Evolutionary conservation across 2,888 invertebrate species (phyloP).

Genomic region (Danaus chrysippus): DNA sequence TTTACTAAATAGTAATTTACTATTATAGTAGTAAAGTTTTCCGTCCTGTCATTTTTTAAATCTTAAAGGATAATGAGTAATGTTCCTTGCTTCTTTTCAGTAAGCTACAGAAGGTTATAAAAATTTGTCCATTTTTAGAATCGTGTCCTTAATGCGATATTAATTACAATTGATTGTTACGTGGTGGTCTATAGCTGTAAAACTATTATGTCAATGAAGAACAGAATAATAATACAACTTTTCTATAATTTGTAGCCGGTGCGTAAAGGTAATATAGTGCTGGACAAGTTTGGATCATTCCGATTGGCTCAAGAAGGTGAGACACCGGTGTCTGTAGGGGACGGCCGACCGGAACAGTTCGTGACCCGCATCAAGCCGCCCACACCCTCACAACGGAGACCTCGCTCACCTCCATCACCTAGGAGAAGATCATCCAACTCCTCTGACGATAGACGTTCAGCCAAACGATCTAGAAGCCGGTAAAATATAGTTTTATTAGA

Average conservation of each 20-base stretch:
- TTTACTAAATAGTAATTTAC: too few species aligned
- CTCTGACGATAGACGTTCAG: constrained; percentile 53
- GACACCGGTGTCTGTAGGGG: constrained; percentile 68
- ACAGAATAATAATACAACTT: not conserved
- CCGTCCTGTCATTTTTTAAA: too few species aligned
- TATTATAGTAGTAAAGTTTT: too few species aligned
- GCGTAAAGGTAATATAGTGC: constrained; percentile 80
- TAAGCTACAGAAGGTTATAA: too few species aligned
- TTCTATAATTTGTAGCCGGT: constrained; percentile 45
- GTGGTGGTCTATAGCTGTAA: too few species aligned
- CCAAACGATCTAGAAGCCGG: constrained; percentile 67
- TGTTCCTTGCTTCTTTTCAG: too few species aligned
- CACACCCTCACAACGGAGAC: constrained; percentile 59
- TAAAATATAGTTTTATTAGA: constrained; percentile 27
- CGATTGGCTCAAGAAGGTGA: constrained; percentile 80
- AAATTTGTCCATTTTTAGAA: too few species aligned
- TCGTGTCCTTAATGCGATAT: too few species aligned
- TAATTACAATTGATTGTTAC: too few species aligned
- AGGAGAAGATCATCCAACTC: constrained; percentile 67
- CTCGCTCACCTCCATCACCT: constrained; percentile 68
- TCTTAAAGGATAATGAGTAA: too few species aligned
- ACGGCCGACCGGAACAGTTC: constrained; percentile 74
- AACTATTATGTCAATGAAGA: too few species aligned
- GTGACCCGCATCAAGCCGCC: constrained; percentile 72
- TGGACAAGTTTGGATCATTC: constrained; percentile 87